These are phyloP conservation scores for Sarcophaga bullata DNA, from an alignment of 1,140 invertebrate genomes.

Conservation along the genomic window DNA sequence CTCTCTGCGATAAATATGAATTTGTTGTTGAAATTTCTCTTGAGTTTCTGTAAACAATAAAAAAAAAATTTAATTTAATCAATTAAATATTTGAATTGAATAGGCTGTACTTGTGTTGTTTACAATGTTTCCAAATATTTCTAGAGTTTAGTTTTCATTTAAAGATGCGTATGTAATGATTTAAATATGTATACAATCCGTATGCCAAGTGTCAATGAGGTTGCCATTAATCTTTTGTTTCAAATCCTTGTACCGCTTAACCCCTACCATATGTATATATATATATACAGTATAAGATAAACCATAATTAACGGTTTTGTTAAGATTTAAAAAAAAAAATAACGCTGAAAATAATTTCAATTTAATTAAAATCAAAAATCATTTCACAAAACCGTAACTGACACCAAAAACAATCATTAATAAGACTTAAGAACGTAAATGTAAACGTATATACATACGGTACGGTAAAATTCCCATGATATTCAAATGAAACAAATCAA, in stretches of 20 bases:
- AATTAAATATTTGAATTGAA: no score
- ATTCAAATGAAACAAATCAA: constrained; percentile 1
- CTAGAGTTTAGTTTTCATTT: no score
- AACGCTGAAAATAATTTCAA: not conserved
- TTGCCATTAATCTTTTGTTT: not conserved
- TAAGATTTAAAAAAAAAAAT: not conserved
- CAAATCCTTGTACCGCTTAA: not conserved
- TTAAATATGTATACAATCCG: no score
- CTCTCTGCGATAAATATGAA: no score
- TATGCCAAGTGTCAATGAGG: no score
- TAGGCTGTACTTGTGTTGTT: no score
- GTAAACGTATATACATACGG: not conserved
- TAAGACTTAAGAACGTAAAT: constrained; percentile 25
- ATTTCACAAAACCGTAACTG: constrained; percentile 29
- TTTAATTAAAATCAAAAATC: constrained; percentile 34
- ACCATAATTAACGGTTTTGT: constrained; percentile 38
- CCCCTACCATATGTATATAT: not conserved
- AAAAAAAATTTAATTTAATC: no score
- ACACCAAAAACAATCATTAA: constrained; percentile 36
- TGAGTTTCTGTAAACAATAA: no score
- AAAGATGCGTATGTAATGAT: no score
- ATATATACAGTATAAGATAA: not conserved
- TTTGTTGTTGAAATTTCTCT: no score
- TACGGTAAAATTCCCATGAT: constrained; percentile 6
- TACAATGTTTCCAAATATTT: no score